These are phyloP conservation scores for Camelus dromedarius DNA, from an alignment of 2,113 vertebrate genomes.

Conservation along the genomic window DNA sequence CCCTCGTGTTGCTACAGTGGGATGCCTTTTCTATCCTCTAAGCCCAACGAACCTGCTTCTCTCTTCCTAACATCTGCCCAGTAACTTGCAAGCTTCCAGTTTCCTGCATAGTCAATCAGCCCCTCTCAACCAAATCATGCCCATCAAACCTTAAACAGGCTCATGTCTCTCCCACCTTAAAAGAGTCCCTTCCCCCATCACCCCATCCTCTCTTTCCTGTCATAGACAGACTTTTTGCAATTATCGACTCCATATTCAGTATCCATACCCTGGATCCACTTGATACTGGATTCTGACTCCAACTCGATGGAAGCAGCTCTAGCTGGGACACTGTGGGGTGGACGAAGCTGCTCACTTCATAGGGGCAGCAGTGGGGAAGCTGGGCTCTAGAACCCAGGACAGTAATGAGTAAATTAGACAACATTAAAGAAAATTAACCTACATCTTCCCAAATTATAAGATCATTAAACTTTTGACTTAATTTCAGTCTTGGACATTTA, in stretches of 20 bases:
- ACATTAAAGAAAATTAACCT: background rate
- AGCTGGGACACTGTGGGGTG: background rate
- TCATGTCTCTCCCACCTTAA: background rate
- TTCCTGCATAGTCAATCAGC: background rate
- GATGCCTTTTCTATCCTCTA: background rate
- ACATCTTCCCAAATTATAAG: background rate
- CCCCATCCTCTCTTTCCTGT: background rate
- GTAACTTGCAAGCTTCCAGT: background rate
- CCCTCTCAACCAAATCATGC: background rate
- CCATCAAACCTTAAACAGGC: background rate
- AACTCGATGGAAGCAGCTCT: background rate
- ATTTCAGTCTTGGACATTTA: background rate
- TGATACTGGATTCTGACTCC: background rate
- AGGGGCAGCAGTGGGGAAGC: background rate
- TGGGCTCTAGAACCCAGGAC: background rate
- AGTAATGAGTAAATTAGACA: background rate
- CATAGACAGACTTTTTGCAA: background rate
- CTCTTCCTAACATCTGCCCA: background rate
- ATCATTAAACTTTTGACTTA: background rate
- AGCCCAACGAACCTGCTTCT: background rate
- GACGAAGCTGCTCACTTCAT: background rate
- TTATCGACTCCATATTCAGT: background rate
- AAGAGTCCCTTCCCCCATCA: background rate
- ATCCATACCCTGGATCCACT: background rate
- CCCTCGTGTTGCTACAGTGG: background rate